Percentiles rank a stretch among this genome's conserved stretches.
Evolutionary conservation across 2,888 invertebrate genomes (phyloP).

Genomic region (Tetragonula carbonaria): DNA sequence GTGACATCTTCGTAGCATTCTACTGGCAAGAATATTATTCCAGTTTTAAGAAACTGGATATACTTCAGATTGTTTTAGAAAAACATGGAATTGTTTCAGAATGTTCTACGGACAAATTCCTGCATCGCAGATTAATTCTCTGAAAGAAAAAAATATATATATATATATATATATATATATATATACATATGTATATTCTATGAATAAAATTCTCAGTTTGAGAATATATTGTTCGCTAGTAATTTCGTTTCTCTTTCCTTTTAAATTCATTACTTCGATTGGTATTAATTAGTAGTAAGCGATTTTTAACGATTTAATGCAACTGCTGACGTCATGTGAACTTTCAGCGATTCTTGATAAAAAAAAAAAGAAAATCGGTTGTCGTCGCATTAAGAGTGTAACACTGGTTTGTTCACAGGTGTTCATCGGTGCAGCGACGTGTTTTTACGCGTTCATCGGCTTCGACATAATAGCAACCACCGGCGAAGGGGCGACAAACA

Average conservation of each 20-base stretch:
- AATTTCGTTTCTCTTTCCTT: too few species aligned
- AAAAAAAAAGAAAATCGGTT: neutral
- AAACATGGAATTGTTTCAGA: neutral
- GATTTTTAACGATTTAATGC: too few species aligned
- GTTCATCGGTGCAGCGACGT: constrained; percentile 96
- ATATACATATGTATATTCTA: neutral
- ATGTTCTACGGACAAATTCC: neutral
- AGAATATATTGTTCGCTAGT: neutral
- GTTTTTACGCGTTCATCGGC: constrained; percentile 98
- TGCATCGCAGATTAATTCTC: neutral
- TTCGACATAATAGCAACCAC: constrained; percentile 98
- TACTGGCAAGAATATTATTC: too few species aligned
- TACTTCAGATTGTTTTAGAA: neutral
- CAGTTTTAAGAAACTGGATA: neutral
- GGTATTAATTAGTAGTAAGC: too few species aligned
- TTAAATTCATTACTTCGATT: too few species aligned
- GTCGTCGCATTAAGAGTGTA: neutral
- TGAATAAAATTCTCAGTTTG: neutral
- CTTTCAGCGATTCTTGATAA: too few species aligned
- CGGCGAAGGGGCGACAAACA: constrained; percentile 97
- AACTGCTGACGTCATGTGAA: too few species aligned
- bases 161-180: too few species aligned
- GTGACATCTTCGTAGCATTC: neutral
- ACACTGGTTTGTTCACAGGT: constrained; percentile 86
- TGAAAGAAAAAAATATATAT: too few species aligned